Percentiles rank a stretch among this genome's conserved stretches.
These are phyloP conservation scores for Arion vulgaris DNA, from an alignment of 1,140 invertebrate genomes.

Conservation along the genomic window DNA sequence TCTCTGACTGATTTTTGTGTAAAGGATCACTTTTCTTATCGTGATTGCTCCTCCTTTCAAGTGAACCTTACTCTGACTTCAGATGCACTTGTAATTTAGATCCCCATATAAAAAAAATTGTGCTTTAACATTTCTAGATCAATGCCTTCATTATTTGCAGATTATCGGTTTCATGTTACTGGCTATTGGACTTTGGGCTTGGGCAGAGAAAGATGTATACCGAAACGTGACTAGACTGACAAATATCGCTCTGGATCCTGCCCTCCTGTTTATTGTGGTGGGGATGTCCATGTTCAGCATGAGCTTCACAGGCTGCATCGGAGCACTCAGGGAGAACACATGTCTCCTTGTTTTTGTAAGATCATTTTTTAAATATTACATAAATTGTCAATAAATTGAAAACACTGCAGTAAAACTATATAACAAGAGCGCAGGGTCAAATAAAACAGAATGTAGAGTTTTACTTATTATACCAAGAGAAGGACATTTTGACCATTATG, in stretches of 20 bases:
- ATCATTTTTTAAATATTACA: background rate
- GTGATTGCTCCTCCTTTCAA: too few species aligned
- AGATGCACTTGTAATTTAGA: too few species aligned
- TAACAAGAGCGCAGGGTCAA: background rate
- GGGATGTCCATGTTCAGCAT: conserved; percentile 94
- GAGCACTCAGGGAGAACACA: conserved; percentile 85
- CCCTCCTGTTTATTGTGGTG: conserved; percentile 93
- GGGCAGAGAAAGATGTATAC: conserved; percentile 97
- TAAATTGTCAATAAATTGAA: conserved; percentile 5
- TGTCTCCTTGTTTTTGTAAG: conserved; percentile 81
- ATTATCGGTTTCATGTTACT: conserved; percentile 87
- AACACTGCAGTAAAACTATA: background rate
- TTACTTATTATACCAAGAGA: background rate
- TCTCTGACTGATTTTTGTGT: too few species aligned
- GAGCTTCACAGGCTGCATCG: conserved; percentile 94
- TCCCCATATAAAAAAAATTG: too few species aligned
- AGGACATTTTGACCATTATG: too few species aligned
- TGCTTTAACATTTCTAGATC: too few species aligned
- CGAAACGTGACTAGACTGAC: conserved; percentile 91
- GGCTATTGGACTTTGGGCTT: conserved; percentile 95
- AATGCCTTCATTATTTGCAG: conserved; percentile 75
- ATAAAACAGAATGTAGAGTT: background rate
- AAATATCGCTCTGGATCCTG: conserved; percentile 90
- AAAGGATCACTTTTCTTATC: too few species aligned
- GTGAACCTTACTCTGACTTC: too few species aligned